Evolutionary conservation across 2,797 vertebrate genomes (phyloP).

Genomic region (Paguma larvata): DNA sequence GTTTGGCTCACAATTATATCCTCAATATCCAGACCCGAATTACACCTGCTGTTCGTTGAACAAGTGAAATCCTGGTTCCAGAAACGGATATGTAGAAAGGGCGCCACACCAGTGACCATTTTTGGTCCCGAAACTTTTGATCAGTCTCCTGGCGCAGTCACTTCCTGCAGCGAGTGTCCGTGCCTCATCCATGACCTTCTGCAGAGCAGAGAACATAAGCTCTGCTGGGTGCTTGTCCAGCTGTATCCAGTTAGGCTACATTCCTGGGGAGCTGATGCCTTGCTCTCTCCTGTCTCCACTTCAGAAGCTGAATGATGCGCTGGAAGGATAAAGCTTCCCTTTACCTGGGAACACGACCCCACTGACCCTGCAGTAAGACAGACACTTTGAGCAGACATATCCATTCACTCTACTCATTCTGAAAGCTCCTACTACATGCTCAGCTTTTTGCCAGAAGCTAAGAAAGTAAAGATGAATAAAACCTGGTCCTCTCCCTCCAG

Average conservation of each 20-base stretch:
- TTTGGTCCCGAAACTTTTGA: constrained; percentile 9
- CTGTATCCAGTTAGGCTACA: neutral
- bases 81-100: neutral
- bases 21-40: neutral
- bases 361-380: constrained; percentile 14
- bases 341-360: constrained; percentile 33
- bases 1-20: neutral
- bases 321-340: constrained; percentile 42
- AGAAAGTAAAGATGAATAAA: constrained; percentile 65
- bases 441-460: constrained; percentile 36
- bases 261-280: neutral
- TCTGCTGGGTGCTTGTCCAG: neutral
- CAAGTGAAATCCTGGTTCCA: neutral
- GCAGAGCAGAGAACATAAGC: neutral
- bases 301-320: constrained; percentile 46
- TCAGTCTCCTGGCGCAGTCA: neutral
- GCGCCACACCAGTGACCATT: neutral
- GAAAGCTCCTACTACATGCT: constrained; percentile 22
- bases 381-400: constrained; percentile 43
- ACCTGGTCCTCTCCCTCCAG: constrained; percentile 45
- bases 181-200: neutral
- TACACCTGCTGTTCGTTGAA: neutral
- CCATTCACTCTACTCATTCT: constrained; percentile 7
- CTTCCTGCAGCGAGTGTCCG: neutral
- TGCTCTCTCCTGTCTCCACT: constrained; percentile 11